Evolutionary conservation across 1,140 invertebrate species (phyloP).

Genomic region (Drosophila cardini): DNA sequence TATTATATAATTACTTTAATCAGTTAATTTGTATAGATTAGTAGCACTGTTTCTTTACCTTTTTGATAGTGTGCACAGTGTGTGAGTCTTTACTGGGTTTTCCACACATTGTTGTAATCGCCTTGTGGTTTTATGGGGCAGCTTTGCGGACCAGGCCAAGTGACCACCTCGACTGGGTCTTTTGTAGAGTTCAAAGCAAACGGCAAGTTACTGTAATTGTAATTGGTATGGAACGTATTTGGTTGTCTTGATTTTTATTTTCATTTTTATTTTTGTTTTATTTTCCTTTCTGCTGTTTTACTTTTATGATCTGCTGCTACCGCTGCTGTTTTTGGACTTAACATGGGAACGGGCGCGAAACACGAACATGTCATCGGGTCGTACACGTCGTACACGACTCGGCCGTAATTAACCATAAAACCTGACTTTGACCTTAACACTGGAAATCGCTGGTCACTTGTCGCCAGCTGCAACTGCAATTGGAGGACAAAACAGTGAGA

Average conservation of each 20-base stretch:
- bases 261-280: not conserved
- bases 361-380: constrained; percentile 51
- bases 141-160: constrained; percentile 9
- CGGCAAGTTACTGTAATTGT: constrained; percentile 35
- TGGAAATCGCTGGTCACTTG: constrained; percentile 44
- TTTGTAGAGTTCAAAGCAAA: constrained; percentile 32
- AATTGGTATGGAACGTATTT: constrained; percentile 22
- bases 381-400: constrained; percentile 49
- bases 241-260: not conserved
- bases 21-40: no score
- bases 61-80: constrained; percentile 10
- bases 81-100: constrained; percentile 24
- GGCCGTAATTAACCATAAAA: constrained; percentile 75
- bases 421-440: constrained; percentile 81
- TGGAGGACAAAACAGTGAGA: constrained; percentile 19
- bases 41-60: no score
- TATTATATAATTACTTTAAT: no score
- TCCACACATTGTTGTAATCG: constrained; percentile 58
- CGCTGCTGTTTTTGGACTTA: constrained; percentile 39
- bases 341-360: constrained; percentile 60
- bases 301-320: constrained; percentile 21
- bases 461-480: constrained; percentile 32
- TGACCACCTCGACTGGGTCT: constrained; percentile 48
- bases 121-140: constrained; percentile 41
- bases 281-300: not conserved